A percentile compares a stretch with the other conserved stretches of the same genome.
phyloP scores from a whole-genome alignment of 64 coral and sea anemone genomes.

The Actinia equina region DNA sequence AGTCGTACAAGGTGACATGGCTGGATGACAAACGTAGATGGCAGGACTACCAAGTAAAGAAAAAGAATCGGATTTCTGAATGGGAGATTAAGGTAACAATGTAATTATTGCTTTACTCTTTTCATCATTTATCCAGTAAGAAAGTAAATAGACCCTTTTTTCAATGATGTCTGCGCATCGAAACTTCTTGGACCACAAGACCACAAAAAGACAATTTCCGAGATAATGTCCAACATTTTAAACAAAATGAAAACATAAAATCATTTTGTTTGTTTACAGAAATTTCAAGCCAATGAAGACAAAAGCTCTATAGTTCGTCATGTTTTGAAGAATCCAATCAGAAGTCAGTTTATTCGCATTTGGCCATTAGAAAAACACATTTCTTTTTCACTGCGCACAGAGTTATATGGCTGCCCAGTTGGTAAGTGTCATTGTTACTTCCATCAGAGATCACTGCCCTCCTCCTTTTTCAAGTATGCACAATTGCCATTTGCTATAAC shows the following conservation, averaged over 20 bases:
- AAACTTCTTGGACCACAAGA: no score
- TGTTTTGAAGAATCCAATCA: constrained; percentile 28
- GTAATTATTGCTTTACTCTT: not conserved
- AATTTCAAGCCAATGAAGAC: constrained; percentile 65
- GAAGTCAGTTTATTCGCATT: constrained; percentile 33
- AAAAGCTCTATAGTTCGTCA: constrained; percentile 36
- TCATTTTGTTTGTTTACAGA: constrained; percentile 3
- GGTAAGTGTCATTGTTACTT: constrained; percentile 15
- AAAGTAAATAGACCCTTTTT: no score
- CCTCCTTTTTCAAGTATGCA: not conserved
- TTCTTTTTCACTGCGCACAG: constrained; percentile 50
- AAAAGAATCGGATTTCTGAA: not conserved
- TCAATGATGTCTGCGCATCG: no score
- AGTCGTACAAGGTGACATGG: constrained; percentile 52
- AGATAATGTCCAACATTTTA: not conserved
- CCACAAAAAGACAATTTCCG: no score
- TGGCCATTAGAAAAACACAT: constrained; percentile 47
- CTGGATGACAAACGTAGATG: constrained; percentile 14
- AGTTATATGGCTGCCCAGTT: constrained; percentile 59
- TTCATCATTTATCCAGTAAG: no score
- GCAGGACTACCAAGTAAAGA: not conserved
- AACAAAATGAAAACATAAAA: not conserved
- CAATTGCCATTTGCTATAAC: no score
- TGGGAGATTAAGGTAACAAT: not conserved
- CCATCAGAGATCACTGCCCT: not conserved